Base-by-base conservation (phyloP, 2,888 invertebrate genomes). In the Papilio protenor region DNA sequence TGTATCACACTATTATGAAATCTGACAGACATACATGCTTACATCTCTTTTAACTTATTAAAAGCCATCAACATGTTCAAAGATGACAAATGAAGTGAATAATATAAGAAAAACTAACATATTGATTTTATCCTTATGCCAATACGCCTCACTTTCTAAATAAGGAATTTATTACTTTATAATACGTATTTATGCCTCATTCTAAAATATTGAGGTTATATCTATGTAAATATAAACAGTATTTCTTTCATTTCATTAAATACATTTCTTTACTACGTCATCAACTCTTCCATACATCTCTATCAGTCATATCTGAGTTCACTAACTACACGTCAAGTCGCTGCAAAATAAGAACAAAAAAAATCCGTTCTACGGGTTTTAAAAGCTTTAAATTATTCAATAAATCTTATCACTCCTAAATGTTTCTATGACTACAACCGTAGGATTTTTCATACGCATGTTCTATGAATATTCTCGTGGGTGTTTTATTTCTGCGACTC, bases 1-100 rank as follows among this genome's bases (percentile, higher is more conserved):
- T 79, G 75, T 77, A 79, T 81, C 81, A 83, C 82, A 83, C 79
- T 57, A 49, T 80, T 79, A 79, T 77, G 74, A 73, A 75, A 80
- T 80, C 73, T 75, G 76, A n/a, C 73, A 59, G 79, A 79, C 79
- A 80, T 82, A 59, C 73, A 57, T 12, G 47, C 73, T 79, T 74
- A 76, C 77, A 77, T 57, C 33, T 72, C 77, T 45, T 66, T 66
- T 21, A 66, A 45, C 8, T 45, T 66, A 45, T 66, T 45, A 18
- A n/a, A 64, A 66, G 66, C 66, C 18, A 11, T n/a, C 16, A n/a
- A n/a, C 1, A n/a, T 45, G 5, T 45, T 45, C n/a, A 12, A 18
- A 64, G 40, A 66, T 66, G 45, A 66, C n/a, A 45, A 66, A 66
- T 66, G 66, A 64, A 40, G 2, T 18, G 33, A 45, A 45, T 12